These are phyloP conservation scores for Polydrusus pterygomalis DNA, from an alignment of 2,888 invertebrate species.

Conservation along the genomic window DNA sequence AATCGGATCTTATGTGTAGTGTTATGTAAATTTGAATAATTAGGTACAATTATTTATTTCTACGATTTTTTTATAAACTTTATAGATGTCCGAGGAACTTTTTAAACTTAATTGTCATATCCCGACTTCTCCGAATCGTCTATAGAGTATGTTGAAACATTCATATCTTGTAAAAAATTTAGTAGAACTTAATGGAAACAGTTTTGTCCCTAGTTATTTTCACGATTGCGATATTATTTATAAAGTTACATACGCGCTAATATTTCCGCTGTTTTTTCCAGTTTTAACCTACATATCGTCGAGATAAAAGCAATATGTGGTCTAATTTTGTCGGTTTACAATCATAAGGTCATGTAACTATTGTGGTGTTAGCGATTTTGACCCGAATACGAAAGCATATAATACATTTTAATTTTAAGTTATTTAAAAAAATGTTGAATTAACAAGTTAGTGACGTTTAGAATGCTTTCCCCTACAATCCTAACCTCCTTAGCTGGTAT, in stretches of 20 bases:
- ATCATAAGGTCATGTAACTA: slow-evolving; percentile 9
- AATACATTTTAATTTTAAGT: not conserved
- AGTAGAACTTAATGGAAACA: slow-evolving; percentile 10
- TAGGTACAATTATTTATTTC: no score
- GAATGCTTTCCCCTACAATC: no score
- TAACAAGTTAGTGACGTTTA: no score
- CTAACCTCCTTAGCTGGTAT: slow-evolving; percentile 96
- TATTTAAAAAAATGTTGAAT: no score
- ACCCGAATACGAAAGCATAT: not conserved
- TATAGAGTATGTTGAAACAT: no score
- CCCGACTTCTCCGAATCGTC: no score
- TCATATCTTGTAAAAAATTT: no score
- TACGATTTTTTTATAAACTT: no score
- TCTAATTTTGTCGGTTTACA: not conserved
- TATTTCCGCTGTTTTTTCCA: slow-evolving; percentile 15
- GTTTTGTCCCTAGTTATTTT: slow-evolving; percentile 11
- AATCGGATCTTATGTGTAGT: no score
- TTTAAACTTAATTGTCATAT: no score
- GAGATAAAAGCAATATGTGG: slow-evolving; percentile 17
- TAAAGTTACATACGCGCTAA: slow-evolving; percentile 6
- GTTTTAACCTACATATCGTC: slow-evolving; percentile 16
- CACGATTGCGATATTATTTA: slow-evolving; percentile 1
- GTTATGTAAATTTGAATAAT: no score
- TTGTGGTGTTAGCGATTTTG: not conserved
- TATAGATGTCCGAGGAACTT: no score